phyloP scores from a whole-genome alignment of 2,888 invertebrate species.

The Acrobasis repandana region DNA sequence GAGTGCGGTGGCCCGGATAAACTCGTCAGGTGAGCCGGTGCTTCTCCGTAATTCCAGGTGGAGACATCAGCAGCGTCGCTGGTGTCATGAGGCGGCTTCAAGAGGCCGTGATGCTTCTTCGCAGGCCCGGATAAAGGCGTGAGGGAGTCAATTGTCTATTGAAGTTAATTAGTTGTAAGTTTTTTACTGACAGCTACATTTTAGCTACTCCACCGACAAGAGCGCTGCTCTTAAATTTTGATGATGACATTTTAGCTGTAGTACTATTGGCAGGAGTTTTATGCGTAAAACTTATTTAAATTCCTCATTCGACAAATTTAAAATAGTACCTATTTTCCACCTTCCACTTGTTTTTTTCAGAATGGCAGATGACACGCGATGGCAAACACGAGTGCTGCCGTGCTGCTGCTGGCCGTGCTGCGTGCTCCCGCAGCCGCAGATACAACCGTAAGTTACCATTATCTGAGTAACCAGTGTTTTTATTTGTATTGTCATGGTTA shows the following conservation, averaged over 20 bases:
- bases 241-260: too few species aligned
- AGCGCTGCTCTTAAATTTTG: too few species aligned
- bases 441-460: constrained; percentile 74
- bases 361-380: constrained; percentile 78
- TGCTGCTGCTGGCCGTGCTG: constrained; percentile 90
- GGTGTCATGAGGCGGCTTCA: constrained; percentile 86
- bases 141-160: too few species aligned
- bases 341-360: constrained; percentile 48
- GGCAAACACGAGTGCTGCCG: constrained; percentile 85
- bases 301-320: too few species aligned
- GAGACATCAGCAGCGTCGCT: constrained; percentile 82
- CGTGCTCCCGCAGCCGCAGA: constrained; percentile 79
- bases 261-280: too few species aligned
- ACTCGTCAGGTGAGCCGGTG: constrained; percentile 67
- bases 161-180: too few species aligned
- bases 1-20: constrained; percentile 85
- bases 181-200: too few species aligned
- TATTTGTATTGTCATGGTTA: too few species aligned
- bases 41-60: constrained; percentile 65
- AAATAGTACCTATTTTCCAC: too few species aligned
- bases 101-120: constrained; percentile 86
- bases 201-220: too few species aligned
- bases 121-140: constrained; percentile 84
- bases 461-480: too few species aligned
- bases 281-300: too few species aligned